phyloP scores from a whole-genome alignment of 2,113 vertebrate genomes.

The Ceratotherium simum region DNA sequence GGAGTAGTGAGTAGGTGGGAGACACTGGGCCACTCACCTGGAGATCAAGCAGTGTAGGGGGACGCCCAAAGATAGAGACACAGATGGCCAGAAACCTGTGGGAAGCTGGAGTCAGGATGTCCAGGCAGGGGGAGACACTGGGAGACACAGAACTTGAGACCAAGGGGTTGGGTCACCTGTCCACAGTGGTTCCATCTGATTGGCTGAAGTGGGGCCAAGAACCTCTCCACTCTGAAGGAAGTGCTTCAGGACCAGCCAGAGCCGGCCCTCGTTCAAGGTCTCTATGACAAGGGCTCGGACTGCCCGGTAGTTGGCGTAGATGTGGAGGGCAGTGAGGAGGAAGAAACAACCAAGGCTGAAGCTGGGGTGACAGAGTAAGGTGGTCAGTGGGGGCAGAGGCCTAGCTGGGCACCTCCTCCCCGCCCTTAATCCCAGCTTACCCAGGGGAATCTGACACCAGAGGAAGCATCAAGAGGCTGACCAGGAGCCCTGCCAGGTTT shows the following conservation, averaged over 20 bases:
- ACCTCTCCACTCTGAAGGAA: conserved; percentile 86
- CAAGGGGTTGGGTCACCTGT: conserved; percentile 84
- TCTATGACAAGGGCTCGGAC: conserved; percentile 94
- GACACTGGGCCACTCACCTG: conserved; percentile 73
- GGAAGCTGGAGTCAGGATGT: conserved; percentile 53
- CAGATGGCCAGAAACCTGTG: conserved; percentile 70
- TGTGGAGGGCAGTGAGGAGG: conserved; percentile 92
- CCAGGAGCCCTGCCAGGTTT: conserved; percentile 91
- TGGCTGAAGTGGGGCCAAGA: conserved; percentile 87
- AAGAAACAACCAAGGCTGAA: conserved; percentile 91
- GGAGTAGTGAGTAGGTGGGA: not conserved
- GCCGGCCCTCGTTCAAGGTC: conserved; percentile 93
- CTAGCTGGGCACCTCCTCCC: not conserved
- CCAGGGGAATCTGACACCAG: conserved; percentile 87
- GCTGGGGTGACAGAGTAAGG: conserved; percentile 79
- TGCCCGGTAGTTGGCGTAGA: conserved; percentile 94
- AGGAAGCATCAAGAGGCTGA: conserved; percentile 92
- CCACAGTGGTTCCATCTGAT: conserved; percentile 91
- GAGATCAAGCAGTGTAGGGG: conserved; percentile 75
- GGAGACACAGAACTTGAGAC: not conserved
- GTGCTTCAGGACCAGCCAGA: conserved; percentile 88
- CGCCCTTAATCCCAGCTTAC: conserved; percentile 82
- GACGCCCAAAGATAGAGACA: conserved; percentile 75
- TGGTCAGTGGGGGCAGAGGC: not conserved
- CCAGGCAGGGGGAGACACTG: not conserved